Base-by-base conservation (phyloP, 2,888 invertebrate genomes). In the Cantharis flavilabris region DNA sequence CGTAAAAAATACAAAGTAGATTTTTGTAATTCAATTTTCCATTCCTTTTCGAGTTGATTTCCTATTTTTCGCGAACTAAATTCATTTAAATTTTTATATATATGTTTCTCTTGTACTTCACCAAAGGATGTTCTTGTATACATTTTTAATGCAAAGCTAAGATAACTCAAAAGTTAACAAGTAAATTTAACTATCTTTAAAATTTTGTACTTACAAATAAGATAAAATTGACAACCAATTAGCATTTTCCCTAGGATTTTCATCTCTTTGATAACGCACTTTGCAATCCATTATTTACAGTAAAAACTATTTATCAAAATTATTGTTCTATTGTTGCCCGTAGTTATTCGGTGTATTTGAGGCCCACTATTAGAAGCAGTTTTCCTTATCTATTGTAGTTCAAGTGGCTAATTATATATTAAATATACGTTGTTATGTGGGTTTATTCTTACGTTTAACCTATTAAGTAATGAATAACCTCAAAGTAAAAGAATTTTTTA, bases 161-260 rank as follows among this genome's bases (percentile, higher is more conserved):
- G 13, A 18, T 18, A 71, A 23, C 23, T 71, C 14, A 1, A 3
- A 23, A 1, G 10, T 20, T 62, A 70, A 16, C 14, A 11, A 11
- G n/a, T n/a, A 49, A 26, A 13, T n/a, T 70, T 30, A 9, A 33
- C 11, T 26, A 18, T 16, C 3, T 9, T 11, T 11, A 70, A 30
- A 30, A 13, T 30, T 9, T 64, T 11, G 23, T 70, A 89, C 91
- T 90, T 87, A 95, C 94, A 93, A 92, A 86, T 91, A 94, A 79
- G 91, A 91, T 83, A 92, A 87, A 80, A 91, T 90, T 9, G 94
- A 93, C 33, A 94, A 81, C 23, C 89, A 82, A 85, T 91, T 93
- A 5, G 93, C 92, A 11, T 83, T 90, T 82, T 92, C 91, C 78
- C 91, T 89, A 7, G 94, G 94, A 88, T 94, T 93, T 82, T 89